Conservation (phyloP, 1,140 invertebrate species). For the Drosophila arizonae region DNA sequence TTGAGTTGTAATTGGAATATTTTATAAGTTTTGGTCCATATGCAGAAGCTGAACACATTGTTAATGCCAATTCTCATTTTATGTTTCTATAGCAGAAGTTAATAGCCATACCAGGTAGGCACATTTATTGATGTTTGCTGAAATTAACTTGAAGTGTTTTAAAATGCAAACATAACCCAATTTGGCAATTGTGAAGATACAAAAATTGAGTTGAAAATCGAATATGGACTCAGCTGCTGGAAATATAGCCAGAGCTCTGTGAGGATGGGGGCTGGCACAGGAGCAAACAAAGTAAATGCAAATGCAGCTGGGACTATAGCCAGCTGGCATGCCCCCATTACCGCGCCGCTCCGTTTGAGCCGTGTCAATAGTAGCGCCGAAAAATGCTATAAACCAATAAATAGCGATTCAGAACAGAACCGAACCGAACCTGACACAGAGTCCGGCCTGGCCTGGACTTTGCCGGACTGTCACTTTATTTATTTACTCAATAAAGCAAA, state of each 20-base stretch:
- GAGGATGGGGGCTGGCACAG: too few relatives aligned
- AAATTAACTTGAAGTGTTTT: too few relatives aligned
- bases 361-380: slow-evolving; percentile 30
- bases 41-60: background rate
- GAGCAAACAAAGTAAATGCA: slow-evolving; percentile 35
- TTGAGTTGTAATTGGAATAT: too few relatives aligned
- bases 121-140: too few relatives aligned
- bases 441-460: background rate
- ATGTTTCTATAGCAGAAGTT: too few relatives aligned
- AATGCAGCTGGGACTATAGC: slow-evolving; percentile 22
- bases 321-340: background rate
- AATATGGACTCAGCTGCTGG: background rate
- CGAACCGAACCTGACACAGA: background rate
- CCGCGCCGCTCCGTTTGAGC: slow-evolving; percentile 14
- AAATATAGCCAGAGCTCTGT: too few relatives aligned
- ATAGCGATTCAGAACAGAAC: slow-evolving; percentile 25
- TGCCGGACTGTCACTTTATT: slow-evolving; percentile 64
- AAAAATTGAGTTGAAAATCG: too few relatives aligned
- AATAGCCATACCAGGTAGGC: too few relatives aligned
- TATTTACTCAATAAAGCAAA: slow-evolving; percentile 80
- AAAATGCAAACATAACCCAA: too few relatives aligned
- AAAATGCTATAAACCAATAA: slow-evolving; percentile 39
- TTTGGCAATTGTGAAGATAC: too few relatives aligned
- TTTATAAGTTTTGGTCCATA: background rate
- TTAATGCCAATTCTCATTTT: too few relatives aligned